These are phyloP conservation scores for Aphelinus atriplicis DNA, from an alignment of 1,140 invertebrate species.

Conservation along the genomic window DNA sequence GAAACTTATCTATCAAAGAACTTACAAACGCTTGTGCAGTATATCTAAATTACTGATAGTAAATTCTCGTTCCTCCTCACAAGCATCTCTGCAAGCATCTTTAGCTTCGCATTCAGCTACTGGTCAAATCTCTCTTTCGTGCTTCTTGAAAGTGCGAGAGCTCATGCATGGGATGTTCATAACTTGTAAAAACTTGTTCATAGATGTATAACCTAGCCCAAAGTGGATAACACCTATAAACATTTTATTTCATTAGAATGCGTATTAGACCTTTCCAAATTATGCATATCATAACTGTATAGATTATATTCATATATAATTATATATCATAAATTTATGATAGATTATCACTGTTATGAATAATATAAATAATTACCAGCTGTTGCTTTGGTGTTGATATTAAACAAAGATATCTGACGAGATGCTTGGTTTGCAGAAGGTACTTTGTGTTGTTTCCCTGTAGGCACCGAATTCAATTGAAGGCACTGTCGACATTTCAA, in stretches of 20 bases:
- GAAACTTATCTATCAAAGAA: neutral
- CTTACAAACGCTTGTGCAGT: neutral
- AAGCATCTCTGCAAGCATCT: neutral
- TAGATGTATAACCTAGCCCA: neutral
- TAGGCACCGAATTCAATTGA: neutral
- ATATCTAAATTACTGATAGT: neutral
- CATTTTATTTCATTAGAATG: neutral
- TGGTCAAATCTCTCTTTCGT: neutral
- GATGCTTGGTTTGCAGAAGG: too few relatives aligned
- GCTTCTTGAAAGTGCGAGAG: neutral
- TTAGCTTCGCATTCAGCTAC: neutral
- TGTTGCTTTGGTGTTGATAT: neutral
- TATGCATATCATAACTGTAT: neutral
- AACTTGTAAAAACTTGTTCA: neutral
- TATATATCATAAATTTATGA: neutral
- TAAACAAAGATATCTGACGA: neutral
- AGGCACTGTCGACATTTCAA: neutral
- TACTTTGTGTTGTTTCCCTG: neutral
- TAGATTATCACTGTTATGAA: neutral
- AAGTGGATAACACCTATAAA: neutral
- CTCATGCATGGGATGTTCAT: slow-evolving; percentile 3
- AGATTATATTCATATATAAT: neutral
- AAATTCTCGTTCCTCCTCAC: neutral
- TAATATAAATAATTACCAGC: neutral
- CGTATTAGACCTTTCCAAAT: too few relatives aligned